These are phyloP conservation scores for Sphenopsis melanotis DNA, from an alignment of 2,797 vertebrate species.

Conservation along the genomic window DNA sequence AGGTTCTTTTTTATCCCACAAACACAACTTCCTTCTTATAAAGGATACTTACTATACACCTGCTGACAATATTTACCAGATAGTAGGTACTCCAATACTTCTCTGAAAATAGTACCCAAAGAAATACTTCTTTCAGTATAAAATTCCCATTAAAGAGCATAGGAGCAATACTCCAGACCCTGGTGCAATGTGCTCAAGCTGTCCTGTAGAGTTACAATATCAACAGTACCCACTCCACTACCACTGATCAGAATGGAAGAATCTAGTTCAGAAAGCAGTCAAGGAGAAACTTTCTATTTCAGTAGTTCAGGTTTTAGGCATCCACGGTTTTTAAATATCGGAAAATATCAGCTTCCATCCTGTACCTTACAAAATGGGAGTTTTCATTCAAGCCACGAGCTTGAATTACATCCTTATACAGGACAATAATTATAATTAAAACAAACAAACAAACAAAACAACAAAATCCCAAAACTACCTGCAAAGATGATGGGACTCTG, in stretches of 20 bases:
- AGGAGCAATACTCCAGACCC: neutral
- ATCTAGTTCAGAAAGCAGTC: neutral
- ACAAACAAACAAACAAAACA: neutral
- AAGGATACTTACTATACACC: neutral
- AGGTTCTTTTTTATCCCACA: neutral
- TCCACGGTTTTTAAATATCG: neutral
- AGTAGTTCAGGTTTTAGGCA: neutral
- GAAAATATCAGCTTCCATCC: neutral
- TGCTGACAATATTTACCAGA: neutral
- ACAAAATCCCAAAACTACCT: slow-evolving; percentile 42
- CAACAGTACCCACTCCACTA: neutral
- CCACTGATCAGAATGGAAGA: neutral
- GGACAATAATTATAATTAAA: neutral
- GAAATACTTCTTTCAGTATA: neutral
- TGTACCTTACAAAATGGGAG: neutral
- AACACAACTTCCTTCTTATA: neutral
- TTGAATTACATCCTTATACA: neutral
- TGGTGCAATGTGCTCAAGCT: neutral
- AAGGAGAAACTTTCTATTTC: neutral
- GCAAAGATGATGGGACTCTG: slow-evolving; percentile 68
- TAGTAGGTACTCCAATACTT: neutral
- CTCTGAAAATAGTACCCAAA: neutral
- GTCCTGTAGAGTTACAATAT: neutral
- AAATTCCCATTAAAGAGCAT: neutral
- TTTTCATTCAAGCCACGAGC: neutral